Evolutionary conservation across 2,113 vertebrate genomes (phyloP).

Genomic region (Callaeas wilsoni): DNA sequence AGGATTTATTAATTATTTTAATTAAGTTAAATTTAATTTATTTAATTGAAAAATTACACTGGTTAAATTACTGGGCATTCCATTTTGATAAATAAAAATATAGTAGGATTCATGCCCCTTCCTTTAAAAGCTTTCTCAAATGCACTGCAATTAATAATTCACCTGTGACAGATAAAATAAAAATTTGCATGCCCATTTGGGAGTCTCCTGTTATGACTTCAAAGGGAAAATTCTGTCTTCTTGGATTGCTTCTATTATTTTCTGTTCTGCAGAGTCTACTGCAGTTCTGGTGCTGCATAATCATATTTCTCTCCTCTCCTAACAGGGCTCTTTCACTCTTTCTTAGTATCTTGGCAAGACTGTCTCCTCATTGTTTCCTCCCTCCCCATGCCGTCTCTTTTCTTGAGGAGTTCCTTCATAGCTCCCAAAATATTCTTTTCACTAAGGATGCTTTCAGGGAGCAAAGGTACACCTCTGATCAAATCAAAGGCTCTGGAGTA

Average conservation of each 20-base stretch:
- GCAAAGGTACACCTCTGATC: neutral
- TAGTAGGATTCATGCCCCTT: neutral
- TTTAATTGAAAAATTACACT: constrained; percentile 14
- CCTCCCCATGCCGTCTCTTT: neutral
- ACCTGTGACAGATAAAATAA: neutral
- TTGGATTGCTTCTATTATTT: neutral
- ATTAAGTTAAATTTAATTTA: neutral
- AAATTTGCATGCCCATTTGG: neutral
- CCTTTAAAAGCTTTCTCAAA: constrained; percentile 25
- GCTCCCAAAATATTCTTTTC: neutral
- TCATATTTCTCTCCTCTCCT: neutral
- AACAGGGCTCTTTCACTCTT: neutral
- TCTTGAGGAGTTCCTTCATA: neutral
- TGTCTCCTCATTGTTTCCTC: neutral
- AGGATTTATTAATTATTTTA: constrained; percentile 40
- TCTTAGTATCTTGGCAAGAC: neutral
- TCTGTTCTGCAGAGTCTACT: neutral
- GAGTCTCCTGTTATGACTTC: neutral
- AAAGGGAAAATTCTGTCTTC: neutral
- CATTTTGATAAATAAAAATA: constrained; percentile 37
- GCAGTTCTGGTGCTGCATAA: neutral
- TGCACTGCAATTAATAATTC: constrained; percentile 36
- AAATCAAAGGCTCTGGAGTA: neutral
- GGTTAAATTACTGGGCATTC: constrained; percentile 14
- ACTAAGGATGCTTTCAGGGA: neutral